Percentiles rank a stretch among this genome's conserved stretches.
phyloP scores from a whole-genome alignment of 2,113 vertebrate genomes.

The Taurulus bubalis region DNA sequence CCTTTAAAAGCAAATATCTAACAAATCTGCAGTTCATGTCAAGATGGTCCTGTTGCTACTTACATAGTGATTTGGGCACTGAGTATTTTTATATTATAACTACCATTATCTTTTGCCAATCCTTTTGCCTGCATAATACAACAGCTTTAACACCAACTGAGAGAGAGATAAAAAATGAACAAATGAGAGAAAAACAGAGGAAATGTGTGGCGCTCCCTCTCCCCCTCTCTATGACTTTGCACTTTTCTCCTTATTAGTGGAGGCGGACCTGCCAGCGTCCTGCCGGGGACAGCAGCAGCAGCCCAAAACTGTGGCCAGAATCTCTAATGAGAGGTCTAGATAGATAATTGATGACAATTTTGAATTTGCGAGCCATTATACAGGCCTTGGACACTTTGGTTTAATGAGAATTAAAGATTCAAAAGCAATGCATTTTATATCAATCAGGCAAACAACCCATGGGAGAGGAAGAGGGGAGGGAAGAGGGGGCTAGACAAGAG shows the following conservation, averaged over 20 bases:
- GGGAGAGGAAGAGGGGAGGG: constrained; percentile 23
- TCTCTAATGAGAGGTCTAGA: constrained; percentile 73
- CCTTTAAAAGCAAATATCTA: background rate
- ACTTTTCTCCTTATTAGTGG: constrained; percentile 77
- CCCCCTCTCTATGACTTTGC: constrained; percentile 72
- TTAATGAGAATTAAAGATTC: constrained; percentile 81
- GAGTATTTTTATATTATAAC: background rate
- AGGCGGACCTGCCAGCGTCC: constrained; percentile 48
- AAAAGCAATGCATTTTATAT: constrained; percentile 78
- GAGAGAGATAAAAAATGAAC: constrained; percentile 5
- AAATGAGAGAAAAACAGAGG: constrained; percentile 25
- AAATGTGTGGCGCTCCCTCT: constrained; percentile 32
- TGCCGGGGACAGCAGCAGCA: constrained; percentile 54
- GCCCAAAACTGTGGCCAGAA: constrained; percentile 67
- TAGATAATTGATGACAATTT: constrained; percentile 74
- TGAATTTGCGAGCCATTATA: constrained; percentile 67
- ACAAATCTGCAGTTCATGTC: background rate
- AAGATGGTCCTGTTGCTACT: background rate
- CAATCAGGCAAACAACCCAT: constrained; percentile 69
- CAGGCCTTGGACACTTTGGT: constrained; percentile 47
- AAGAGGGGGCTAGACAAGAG: background rate
- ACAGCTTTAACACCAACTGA: constrained; percentile 8
- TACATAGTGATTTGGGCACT: background rate
- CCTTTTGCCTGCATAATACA: constrained; percentile 4
- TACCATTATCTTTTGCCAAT: background rate